Evolutionary conservation across 53 echinoderm and acorn worm species (phyloP), one percentile per base, ranked within the genome.

Genomic region (Mesocentrotus franciscanus): DNA sequence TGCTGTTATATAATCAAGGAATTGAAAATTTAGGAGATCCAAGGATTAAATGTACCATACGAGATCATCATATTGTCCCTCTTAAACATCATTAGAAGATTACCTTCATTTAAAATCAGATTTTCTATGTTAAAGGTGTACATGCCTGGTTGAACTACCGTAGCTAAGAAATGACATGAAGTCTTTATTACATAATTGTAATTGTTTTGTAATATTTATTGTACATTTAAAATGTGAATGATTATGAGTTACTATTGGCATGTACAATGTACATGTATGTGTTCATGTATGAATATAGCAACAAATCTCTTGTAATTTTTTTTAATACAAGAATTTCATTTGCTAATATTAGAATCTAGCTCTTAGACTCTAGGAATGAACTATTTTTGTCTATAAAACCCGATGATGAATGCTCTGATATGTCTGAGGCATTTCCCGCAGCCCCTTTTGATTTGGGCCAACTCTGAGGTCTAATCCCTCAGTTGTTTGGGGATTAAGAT

Each of bases 401-500:
- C 20, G 81, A 81, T 81, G 81, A 81, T 81, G 81, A 81, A 81
- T 81, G 20, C 36, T 81, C 36, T 81, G 87, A 87, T 57, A 29
- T 58, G 81, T 87, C 87, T 87, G 87, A 4, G 58, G 26, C 58
- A 87, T 58, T 87, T 57, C 87, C 87, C 87, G 7, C 58, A 58
- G 58, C 56, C 58, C 58, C 58, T 87, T 24, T 87, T 57, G n/a
- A 58, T 87, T 87, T 4, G 87, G 27, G 13, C 56, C 87, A n/a
- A 87, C 87, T 87, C 87, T 87, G 57, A 3, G 26, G 33, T 56
- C 87, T 87, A 87, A 87, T 87, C 87, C 87, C 18, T 87, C 87
- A 58, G 87, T 87, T 87, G 87, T 87, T 87, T 58, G 58, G 87
- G 87, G 87, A 87, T 87, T 87, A 56, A 87, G 87, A 58, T 57